A percentile compares a stretch with the other conserved stretches of the same genome.
phyloP scores from a whole-genome alignment of 2,888 invertebrate genomes.

The Dysmachus trigonus region DNA sequence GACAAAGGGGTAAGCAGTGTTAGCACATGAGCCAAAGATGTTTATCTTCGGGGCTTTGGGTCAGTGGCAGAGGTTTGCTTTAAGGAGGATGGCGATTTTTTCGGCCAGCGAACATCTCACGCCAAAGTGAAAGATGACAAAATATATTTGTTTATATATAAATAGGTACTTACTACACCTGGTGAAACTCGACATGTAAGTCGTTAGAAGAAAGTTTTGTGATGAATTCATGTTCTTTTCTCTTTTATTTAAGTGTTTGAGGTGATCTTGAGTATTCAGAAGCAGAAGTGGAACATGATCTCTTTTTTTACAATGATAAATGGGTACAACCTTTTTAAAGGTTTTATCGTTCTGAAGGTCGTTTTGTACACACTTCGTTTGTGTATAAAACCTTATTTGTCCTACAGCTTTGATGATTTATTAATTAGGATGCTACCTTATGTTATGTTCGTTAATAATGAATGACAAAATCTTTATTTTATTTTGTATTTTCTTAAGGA shows the following conservation, averaged over 20 bases:
- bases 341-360: neutral
- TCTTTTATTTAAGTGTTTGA: neutral
- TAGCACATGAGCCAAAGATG: neutral
- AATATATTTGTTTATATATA: neutral
- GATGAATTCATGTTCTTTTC: neutral
- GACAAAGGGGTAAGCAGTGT: neutral
- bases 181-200: neutral
- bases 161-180: neutral
- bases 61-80: neutral
- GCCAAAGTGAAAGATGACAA: neutral
- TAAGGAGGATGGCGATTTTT: neutral
- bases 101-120: neutral
- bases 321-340: neutral
- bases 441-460: no score
- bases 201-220: neutral
- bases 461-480: no score
- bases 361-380: neutral
- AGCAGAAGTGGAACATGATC: neutral
- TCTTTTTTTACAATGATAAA: neutral
- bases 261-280: neutral
- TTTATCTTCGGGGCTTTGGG: neutral
- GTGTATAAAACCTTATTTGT: neutral
- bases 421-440: no score
- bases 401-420: neutral
- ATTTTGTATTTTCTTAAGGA: no score